Base-by-base conservation (phyloP, 2,113 vertebrate genomes). In the Syngnathus scovelli region DNA sequence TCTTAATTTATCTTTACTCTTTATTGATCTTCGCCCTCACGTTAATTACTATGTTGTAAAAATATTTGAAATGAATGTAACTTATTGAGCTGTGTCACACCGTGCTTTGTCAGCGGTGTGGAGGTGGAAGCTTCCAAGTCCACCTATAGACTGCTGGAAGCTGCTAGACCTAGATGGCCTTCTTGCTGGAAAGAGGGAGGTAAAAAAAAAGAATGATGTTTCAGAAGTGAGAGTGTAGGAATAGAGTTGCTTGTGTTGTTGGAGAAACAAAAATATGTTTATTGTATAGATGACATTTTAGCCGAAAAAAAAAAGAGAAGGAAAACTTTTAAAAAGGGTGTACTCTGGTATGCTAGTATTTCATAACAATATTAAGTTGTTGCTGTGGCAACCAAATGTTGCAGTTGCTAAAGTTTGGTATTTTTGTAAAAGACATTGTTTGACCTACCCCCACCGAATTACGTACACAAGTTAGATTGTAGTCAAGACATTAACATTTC, bases 51-150 rank as follows among this genome's bases (percentile, higher is more conserved):
- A 85, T 84, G 83, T 86, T 89, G 89, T 91, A 90, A 88, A 89
- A 85, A 90, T 85, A 90, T 90, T 90, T 88, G 83, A 91, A 83
- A 89, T 89, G 89, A 91, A 92, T 91, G 90, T 91, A 92, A 92
- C 87, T 91, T 91, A 91, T 91, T 90, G 82, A 90, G 83, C 86
- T 88, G 80, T 80, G 87, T 85, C 84, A 69, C 66, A 36, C 86
- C 81, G 81, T 84, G 83, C 75, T 76, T 81, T 60, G 83, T 74
- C 66, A 81, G 73, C 85, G 76, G 62, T 69, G 85, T 71, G 64
- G 77, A 82, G 75, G 76, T 76, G 73, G 70, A 75, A 82, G 68
- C 15, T 77, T 66, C 69, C 66, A 74, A 68, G 61, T 52, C 55
- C 9, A 59, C 48, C 70, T 70, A 55, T 76, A 44, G 46, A 67